Base-by-base conservation (phyloP, 1,140 invertebrate species). In the Pemphigus obesinymphae region DNA sequence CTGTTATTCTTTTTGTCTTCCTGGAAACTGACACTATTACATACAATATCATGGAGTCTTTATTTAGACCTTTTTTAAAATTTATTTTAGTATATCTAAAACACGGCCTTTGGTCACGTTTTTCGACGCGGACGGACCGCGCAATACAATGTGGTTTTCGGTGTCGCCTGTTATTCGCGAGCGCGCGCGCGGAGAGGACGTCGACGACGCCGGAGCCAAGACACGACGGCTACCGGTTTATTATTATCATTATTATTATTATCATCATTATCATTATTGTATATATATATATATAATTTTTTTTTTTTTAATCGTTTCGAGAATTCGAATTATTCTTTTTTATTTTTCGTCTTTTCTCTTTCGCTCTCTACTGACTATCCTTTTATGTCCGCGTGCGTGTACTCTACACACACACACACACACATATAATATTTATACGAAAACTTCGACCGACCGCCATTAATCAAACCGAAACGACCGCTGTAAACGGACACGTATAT, bases 381-480 rank as follows among this genome's bases (percentile, higher is more conserved):
- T 72, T 72, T 72, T 48, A 72, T 48, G 68, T 72, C 66, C 66
- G 66, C 23, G 37, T 70, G 37, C 37, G 43, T 37, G 23, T 70
- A 48, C 43, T 48, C 26, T 43, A 13, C 43, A 15, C 29, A 5
- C 43, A 15, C 23, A 43, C 8, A 23, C 8, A 11, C 31, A 8
- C 29, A 61, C 26, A 61, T 61, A 17, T 17, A 29, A 61, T 61
- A 61, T 61, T 8, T 26, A 26, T 29, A 45, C n/a, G 15, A 29
- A 72, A 72, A 72, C 43, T 72, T 40, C 68, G 23, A 48, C 68
- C 13, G 68, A 48, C 43, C 43, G 68, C 43, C 68, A 72, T 72
- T 48, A 72, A 72, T 72, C 68, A 72, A 72, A 72, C 43, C 68
- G 43, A 70, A 70, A 70, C 68, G 43, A 45, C 68, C 15, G 23